These are phyloP conservation scores for Pachycephala philippinensis DNA, from an alignment of 2,113 vertebrate genomes.

Conservation along the genomic window DNA sequence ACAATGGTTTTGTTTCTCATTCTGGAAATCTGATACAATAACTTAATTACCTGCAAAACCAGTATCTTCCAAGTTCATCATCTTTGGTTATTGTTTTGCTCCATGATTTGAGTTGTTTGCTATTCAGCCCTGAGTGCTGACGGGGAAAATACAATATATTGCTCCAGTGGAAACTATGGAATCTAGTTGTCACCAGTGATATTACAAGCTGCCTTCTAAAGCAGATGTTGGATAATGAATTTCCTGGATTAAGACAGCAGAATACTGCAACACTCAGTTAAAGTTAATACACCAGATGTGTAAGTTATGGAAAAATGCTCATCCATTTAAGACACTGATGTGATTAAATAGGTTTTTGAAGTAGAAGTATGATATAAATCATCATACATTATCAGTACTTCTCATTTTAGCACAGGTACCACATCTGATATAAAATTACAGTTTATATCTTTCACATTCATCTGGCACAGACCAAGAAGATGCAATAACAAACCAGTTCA, in stretches of 20 bases:
- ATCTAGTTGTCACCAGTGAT: slow-evolving; percentile 37
- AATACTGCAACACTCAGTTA: slow-evolving; percentile 32
- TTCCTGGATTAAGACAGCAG: slow-evolving; percentile 55
- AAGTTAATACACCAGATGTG: slow-evolving; percentile 50
- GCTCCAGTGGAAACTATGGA: slow-evolving; percentile 21
- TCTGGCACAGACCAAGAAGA: not conserved
- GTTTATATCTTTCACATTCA: not conserved
- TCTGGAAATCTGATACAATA: not conserved
- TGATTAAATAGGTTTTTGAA: slow-evolving; percentile 7
- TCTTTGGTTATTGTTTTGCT: not conserved
- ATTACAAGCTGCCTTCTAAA: slow-evolving; percentile 51
- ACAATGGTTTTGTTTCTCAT: not conserved
- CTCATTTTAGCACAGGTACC: not conserved
- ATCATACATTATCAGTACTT: not conserved
- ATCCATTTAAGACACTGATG: not conserved
- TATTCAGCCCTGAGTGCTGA: slow-evolving; percentile 46
- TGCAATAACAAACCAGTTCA: not conserved
- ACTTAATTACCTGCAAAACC: not conserved
- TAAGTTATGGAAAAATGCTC: not conserved
- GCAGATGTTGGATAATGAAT: slow-evolving; percentile 66
- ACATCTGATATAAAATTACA: not conserved
- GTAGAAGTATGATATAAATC: not conserved
- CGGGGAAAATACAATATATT: slow-evolving; percentile 42
- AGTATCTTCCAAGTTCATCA: not conserved
- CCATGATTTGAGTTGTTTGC: slow-evolving; percentile 23